phyloP scores from a whole-genome alignment of 2,797 vertebrate genomes.

The Ctenopoma kingsleyae region DNA sequence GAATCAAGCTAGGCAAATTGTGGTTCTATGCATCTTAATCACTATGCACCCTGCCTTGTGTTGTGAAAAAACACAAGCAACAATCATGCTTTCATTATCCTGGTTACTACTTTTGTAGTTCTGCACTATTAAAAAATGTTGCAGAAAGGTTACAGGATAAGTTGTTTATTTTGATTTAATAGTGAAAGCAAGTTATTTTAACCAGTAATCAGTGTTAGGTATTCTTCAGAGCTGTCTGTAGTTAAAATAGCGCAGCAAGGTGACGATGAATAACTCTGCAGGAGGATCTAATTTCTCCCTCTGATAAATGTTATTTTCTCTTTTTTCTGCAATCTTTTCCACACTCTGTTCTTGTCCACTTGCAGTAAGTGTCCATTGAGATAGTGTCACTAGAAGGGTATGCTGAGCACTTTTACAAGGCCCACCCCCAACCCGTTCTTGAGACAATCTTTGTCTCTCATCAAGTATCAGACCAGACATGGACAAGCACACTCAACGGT shows the following conservation, averaged over 20 bases:
- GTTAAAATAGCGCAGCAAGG: slow-evolving; percentile 48
- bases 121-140: too few relatives aligned
- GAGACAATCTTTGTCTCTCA: slow-evolving; percentile 67
- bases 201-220: slow-evolving; percentile 46
- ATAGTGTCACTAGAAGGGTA: slow-evolving; percentile 80
- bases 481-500: slow-evolving; percentile 65
- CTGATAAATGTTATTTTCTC: slow-evolving; percentile 80
- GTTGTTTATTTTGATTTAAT: slow-evolving; percentile 57
- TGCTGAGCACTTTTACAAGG: slow-evolving; percentile 60
- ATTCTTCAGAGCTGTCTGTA: slow-evolving; percentile 43
- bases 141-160: not conserved
- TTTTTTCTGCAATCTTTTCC: slow-evolving; percentile 51
- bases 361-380: slow-evolving; percentile 77
- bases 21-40: too few relatives aligned
- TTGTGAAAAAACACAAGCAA: not conserved
- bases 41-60: too few relatives aligned
- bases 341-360: slow-evolving; percentile 68
- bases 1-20: too few relatives aligned
- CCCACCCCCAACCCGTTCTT: slow-evolving; percentile 48
- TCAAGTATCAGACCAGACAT: slow-evolving; percentile 70
- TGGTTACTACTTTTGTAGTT: too few relatives aligned
- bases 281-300: slow-evolving; percentile 71
- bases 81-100: too few relatives aligned
- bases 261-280: slow-evolving; percentile 73
- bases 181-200: slow-evolving; percentile 26